These are phyloP conservation scores for Agapornis canus DNA, from an alignment of 2,797 vertebrate genomes.

Conservation along the genomic window DNA sequence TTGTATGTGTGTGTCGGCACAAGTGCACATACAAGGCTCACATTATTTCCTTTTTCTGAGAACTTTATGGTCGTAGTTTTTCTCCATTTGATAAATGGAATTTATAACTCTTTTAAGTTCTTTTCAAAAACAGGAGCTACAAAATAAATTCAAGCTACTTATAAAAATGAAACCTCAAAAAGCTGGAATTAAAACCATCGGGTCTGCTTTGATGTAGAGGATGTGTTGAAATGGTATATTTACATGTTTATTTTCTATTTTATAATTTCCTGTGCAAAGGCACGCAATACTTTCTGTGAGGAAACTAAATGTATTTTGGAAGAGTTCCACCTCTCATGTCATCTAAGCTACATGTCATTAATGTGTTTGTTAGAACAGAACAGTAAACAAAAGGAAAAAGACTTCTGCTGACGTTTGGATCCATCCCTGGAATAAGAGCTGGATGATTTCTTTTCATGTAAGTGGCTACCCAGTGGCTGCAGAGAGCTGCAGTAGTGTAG, in stretches of 20 bases:
- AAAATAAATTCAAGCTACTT: slow-evolving; percentile 55
- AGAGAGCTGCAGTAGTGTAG: neutral
- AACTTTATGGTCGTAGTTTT: slow-evolving; percentile 23
- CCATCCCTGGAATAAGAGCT: neutral
- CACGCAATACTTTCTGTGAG: slow-evolving; percentile 50
- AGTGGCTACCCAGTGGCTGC: neutral
- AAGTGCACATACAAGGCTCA: neutral
- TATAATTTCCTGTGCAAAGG: slow-evolving; percentile 53
- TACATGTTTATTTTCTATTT: slow-evolving; percentile 66
- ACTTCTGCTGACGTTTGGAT: neutral
- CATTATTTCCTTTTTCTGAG: slow-evolving; percentile 13
- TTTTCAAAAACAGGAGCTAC: slow-evolving; percentile 54
- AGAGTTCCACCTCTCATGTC: slow-evolving; percentile 23
- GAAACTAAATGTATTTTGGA: slow-evolving; percentile 45
- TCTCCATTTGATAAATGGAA: slow-evolving; percentile 49
- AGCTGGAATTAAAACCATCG: slow-evolving; percentile 55
- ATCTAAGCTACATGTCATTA: neutral
- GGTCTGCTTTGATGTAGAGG: slow-evolving; percentile 53
- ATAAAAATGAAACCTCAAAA: slow-evolving; percentile 55
- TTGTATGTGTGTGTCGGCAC: neutral
- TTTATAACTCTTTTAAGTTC: slow-evolving; percentile 17
- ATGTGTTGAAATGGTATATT: slow-evolving; percentile 67
- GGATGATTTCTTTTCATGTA: neutral
- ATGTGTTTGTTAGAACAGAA: slow-evolving; percentile 9
- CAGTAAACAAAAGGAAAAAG: slow-evolving; percentile 7